phyloP scores from a whole-genome alignment of 2,888 invertebrate species.

The Blomia tropicalis region DNA sequence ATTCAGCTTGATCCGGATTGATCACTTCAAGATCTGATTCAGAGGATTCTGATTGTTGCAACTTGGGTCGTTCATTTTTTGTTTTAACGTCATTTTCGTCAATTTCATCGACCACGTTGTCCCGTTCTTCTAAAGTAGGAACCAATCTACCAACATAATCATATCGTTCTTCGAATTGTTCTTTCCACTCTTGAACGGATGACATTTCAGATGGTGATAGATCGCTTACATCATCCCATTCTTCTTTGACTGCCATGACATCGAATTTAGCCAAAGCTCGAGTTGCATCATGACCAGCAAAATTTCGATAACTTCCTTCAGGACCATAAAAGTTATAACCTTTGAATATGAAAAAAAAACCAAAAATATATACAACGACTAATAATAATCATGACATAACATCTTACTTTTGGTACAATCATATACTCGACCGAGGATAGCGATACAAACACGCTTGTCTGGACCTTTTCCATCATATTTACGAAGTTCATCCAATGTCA shows the following conservation, averaged over 20 bases:
- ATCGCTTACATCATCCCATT: conserved; percentile 89
- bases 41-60: background rate
- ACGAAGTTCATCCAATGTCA: conserved; percentile 68
- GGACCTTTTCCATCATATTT: conserved; percentile 64
- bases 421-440: conserved; percentile 84
- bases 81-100: background rate
- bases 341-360: background rate
- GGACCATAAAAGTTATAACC: conserved; percentile 66
- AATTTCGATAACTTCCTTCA: conserved; percentile 81
- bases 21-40: conserved; percentile 7
- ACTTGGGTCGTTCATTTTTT: background rate
- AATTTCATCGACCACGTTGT: conserved; percentile 72
- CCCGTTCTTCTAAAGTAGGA: conserved; percentile 67
- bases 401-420: conserved; percentile 71
- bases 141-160: conserved; percentile 72
- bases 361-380: background rate
- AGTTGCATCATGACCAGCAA: conserved; percentile 88
- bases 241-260: conserved; percentile 58
- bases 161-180: conserved; percentile 91
- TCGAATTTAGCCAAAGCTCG: conserved; percentile 85
- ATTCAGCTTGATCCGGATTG: background rate
- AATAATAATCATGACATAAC: background rate
- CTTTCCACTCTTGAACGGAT: conserved; percentile 87
- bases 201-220: conserved; percentile 84
- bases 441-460: conserved; percentile 74